Evolutionary conservation across 2,888 invertebrate genomes (phyloP), one percentile per base, ranked within the genome.

Genomic region (Bombylius major): DNA sequence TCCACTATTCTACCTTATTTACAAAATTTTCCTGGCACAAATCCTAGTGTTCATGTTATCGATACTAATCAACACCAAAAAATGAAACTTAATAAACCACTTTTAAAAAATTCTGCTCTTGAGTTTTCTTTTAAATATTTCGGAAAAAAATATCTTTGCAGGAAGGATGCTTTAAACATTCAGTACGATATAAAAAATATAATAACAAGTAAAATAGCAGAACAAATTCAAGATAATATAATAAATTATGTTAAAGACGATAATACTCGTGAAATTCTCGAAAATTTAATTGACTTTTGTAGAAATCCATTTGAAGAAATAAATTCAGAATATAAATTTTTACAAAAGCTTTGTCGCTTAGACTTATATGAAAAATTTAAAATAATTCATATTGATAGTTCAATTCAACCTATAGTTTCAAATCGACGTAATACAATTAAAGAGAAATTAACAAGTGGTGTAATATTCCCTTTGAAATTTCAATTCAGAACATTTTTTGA

Each of bases 401-500:
- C 33, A 33, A 36, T 56, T 7, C 34, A n/a, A 12, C 44, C 39
- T 14, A 23, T 34, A 42, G 13, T 56, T 34, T 14, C n/a, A 11
- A 42, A 33, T n/a, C 49, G 50, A 9, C 32, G 34, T 34, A 47
- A 39, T 5, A 44, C 31, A 32, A 13, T 56, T 44, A 39, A n/a
- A 4, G 5, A 34, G 11, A 48, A 46, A 46, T n/a, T 44, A 33
- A 23, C 49, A 12, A 56, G 11, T 7, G 51, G 42, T 33, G 12
- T 47, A 6, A 49, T 56, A 36, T 52, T 56, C 48, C 50, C 52
- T 9, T 52, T 52, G n/a, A 42, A 48, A 11, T 56, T 56, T 36
- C 49, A 56, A 52, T 52, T 56, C 33, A 39, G 45, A 36, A 34
- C 44, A 12, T 36, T 56, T 45, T 52, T 56, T 11, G 52, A 56